These are phyloP conservation scores for Orthosia gothica DNA, from an alignment of 2,888 invertebrate species.

Conservation along the genomic window DNA sequence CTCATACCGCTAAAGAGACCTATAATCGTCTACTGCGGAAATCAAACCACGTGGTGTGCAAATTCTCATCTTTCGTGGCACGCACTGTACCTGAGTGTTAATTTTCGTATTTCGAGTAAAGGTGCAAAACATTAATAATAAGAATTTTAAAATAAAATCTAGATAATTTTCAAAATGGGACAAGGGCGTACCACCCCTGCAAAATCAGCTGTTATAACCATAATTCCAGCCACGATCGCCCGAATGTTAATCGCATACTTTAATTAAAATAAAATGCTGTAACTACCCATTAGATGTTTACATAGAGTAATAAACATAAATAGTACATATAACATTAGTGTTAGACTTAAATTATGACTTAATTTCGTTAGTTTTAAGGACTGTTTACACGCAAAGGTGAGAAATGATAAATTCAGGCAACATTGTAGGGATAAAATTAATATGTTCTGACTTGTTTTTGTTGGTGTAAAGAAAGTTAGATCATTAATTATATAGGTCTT, in stretches of 20 bases:
- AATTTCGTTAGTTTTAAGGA: constrained; percentile 36
- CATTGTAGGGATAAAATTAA: constrained; percentile 5
- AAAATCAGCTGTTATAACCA: constrained; percentile 34
- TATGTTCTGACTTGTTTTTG: background rate
- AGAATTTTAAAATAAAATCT: too few species aligned
- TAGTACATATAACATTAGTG: constrained; percentile 21
- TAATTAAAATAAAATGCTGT: constrained; percentile 69
- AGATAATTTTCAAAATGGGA: background rate
- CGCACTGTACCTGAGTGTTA: too few species aligned
- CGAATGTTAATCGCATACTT: constrained; percentile 67
- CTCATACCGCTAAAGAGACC: too few species aligned
- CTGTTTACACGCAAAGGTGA: constrained; percentile 43
- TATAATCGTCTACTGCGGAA: too few species aligned
- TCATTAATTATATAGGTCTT: background rate
- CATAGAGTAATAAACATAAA: constrained; percentile 31
- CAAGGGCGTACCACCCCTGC: constrained; percentile 50
- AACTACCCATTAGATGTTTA: constrained; percentile 21
- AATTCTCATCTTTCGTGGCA: too few species aligned
- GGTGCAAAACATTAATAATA: too few species aligned
- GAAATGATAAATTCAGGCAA: constrained; percentile 3
- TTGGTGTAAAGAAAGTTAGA: background rate
- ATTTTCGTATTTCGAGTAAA: too few species aligned
- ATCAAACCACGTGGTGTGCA: too few species aligned
- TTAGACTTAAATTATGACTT: constrained; percentile 42
- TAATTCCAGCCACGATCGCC: constrained; percentile 60